Base-by-base conservation (phyloP, 1,140 invertebrate genomes). In the Carposina sasakii region DNA sequence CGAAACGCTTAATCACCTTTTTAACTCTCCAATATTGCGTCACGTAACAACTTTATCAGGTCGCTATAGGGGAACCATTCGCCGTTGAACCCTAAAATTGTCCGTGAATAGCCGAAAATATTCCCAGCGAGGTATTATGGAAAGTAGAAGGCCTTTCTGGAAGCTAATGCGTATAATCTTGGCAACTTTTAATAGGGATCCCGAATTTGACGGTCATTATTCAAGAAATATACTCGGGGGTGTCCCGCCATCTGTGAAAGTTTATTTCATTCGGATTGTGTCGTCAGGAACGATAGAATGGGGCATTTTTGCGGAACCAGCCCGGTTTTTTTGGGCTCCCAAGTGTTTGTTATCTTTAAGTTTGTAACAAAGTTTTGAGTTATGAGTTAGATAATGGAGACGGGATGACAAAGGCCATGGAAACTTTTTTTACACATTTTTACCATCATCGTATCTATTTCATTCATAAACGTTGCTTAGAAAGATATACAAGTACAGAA, bases 181-280 rank as follows among this genome's bases (percentile, higher is more conserved):
- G 58, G 64, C 64, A 81, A 81, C 74, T 81, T 81, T 81, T 81
- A 81, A 81, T 81, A 77, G 76, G 72, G 69, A 60, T 43, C 63
- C 67, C 69, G 13, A 39, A 39, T 39, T 39, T 39, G 36, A 39
- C 67, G 72, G 74, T 57, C 62, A 64, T 81, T 81, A 76, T 71
- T 76, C 71, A 72, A 64, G 67, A 68, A 72, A 74, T 72, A 39
- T 39, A 39, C 36, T 57, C 48, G 15, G 33, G 53, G 49, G 59
- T 54, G 48, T 36, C 28, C 44, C 31, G 46, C 57, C 57, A 48
- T 55, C 57, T 60, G 57, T 60, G 41, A 55, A 65, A 71, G 63
- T 67, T 72, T 66, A 69, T 68, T 76, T 70, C 59, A 67, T 73
- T 69, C 57, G 52, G 52, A 71, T 70, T 66, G 61, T 64, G 63